Conservation (phyloP, 2,797 vertebrate species). For the Leucoraja ocellata region DNA sequence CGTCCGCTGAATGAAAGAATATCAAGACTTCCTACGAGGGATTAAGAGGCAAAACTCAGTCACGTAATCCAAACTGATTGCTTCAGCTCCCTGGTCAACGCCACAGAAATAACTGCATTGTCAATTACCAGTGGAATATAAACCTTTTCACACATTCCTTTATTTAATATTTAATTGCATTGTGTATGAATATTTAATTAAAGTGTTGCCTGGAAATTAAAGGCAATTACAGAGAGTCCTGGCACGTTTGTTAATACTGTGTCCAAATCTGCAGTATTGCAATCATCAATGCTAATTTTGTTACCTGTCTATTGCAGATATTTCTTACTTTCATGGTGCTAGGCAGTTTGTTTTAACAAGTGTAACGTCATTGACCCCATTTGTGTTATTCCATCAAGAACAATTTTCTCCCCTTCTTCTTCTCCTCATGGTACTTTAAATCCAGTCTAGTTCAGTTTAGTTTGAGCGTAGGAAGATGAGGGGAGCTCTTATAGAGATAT, state of each 20-base stretch:
- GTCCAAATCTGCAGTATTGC: background rate
- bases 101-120: background rate
- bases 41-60: background rate
- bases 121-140: background rate
- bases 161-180: slow-evolving; percentile 11
- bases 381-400: background rate
- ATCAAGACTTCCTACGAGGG: background rate
- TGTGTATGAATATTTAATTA: background rate
- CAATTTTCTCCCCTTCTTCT: background rate
- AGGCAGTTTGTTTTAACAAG: background rate
- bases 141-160: background rate
- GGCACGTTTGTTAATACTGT: background rate
- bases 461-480: too few species aligned
- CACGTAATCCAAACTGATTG: background rate
- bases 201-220: background rate
- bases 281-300: background rate
- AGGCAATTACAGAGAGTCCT: background rate
- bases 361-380: background rate
- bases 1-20: slow-evolving; percentile 5
- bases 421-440: background rate
- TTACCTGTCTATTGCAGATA: background rate
- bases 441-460: background rate
- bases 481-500: too few species aligned
- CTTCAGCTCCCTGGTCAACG: background rate
- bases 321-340: background rate